These are phyloP conservation scores for Oreochromis tanganicae DNA, from an alignment of 2,113 vertebrate species.

Conservation along the genomic window DNA sequence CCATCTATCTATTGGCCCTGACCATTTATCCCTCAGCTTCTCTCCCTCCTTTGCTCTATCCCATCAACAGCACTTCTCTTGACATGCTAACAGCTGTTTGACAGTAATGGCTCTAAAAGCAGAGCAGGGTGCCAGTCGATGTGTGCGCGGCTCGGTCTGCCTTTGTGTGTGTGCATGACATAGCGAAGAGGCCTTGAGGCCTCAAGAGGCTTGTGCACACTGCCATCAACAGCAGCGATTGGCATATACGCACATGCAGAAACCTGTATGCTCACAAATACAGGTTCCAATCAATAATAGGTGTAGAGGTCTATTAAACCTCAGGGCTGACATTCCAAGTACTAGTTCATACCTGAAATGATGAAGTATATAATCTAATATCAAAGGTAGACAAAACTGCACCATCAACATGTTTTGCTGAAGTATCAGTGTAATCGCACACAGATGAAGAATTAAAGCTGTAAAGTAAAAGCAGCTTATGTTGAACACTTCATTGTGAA, in stretches of 20 bases:
- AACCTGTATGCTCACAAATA: neutral
- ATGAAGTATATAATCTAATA: slow-evolving; percentile 13
- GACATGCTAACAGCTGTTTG: slow-evolving; percentile 71
- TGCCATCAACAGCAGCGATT: neutral
- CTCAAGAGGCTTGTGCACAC: slow-evolving; percentile 3
- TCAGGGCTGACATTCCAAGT: neutral
- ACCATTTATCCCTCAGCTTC: slow-evolving; percentile 59
- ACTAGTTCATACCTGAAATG: neutral
- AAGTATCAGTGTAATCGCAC: neutral
- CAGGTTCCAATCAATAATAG: slow-evolving; percentile 40
- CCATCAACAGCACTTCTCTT: slow-evolving; percentile 65
- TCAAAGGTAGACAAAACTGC: neutral
- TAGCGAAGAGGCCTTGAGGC: slow-evolving; percentile 36
- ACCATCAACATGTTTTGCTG: slow-evolving; percentile 1
- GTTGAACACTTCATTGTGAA: neutral
- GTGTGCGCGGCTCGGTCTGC: neutral
- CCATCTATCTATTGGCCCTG: slow-evolving; percentile 56
- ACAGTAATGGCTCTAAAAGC: slow-evolving; percentile 76
- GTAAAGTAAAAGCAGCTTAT: neutral
- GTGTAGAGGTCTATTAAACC: neutral
- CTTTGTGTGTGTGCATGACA: neutral
- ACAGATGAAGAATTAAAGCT: neutral
- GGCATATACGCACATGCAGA: neutral
- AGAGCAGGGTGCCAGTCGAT: slow-evolving; percentile 53
- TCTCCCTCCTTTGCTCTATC: slow-evolving; percentile 42